Conservation (phyloP, 2,113 vertebrate genomes). For the Osmerus eperlanus region DNA sequence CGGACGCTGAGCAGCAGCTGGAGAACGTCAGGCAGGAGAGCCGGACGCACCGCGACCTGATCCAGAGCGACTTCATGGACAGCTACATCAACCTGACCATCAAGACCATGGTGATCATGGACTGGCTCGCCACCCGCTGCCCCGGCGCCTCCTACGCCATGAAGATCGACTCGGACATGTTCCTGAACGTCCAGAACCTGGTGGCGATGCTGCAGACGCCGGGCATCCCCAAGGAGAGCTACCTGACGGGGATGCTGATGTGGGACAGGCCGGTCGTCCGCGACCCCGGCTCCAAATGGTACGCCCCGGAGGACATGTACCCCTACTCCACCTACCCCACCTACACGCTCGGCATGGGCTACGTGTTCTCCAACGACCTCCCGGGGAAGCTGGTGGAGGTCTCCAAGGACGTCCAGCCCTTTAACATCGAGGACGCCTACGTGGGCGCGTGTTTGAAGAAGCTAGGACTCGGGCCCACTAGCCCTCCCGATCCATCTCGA, state of each 20-base stretch:
- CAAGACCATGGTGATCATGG: conserved; percentile 79
- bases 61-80: conserved; percentile 74
- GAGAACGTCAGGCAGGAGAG: conserved; percentile 62
- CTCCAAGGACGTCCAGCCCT: conserved; percentile 81
- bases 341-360: conserved; percentile 91
- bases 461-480: conserved; percentile 33
- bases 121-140: conserved; percentile 75
- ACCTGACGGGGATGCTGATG: conserved; percentile 90
- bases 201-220: conserved; percentile 83
- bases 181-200: conserved; percentile 88
- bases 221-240: conserved; percentile 76
- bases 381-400: conserved; percentile 79
- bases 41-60: conserved; percentile 59
- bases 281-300: conserved; percentile 86
- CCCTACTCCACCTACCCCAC: conserved; percentile 82
- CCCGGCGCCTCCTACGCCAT: conserved; percentile 78
- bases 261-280: conserved; percentile 79
- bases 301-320: conserved; percentile 83
- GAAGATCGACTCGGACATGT: conserved; percentile 97
- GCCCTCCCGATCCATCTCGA: conserved; percentile 8
- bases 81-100: conserved; percentile 73
- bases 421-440: conserved; percentile 87
- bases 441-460: conserved; percentile 70
- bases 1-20: neutral
- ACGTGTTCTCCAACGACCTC: conserved; percentile 91